phyloP scores from a whole-genome alignment of 2,113 vertebrate species.

The Ranitomeya imitator region DNA sequence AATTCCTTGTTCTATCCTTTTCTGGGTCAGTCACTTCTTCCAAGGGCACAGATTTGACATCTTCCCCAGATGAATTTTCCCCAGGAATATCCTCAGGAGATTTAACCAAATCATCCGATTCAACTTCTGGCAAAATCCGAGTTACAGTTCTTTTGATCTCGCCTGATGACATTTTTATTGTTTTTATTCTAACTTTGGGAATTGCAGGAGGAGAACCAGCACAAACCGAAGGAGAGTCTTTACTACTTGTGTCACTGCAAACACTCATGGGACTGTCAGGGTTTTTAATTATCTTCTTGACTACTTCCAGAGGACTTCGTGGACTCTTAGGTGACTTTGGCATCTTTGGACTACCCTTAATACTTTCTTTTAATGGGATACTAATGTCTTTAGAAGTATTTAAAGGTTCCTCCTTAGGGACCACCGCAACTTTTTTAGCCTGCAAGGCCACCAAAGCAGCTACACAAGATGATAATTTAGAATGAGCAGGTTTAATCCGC shows the following conservation, averaged over 20 bases:
- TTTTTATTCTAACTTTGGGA: slow-evolving; percentile 95
- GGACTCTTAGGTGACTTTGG: slow-evolving; percentile 91
- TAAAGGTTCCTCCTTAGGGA: slow-evolving; percentile 73
- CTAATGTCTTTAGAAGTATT: slow-evolving; percentile 72
- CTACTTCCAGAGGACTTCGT: slow-evolving; percentile 85
- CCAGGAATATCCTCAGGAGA: slow-evolving; percentile 80
- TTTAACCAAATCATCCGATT: slow-evolving; percentile 83
- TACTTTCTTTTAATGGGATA: slow-evolving; percentile 72
- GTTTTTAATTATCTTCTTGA: slow-evolving; percentile 81
- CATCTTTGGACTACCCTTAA: slow-evolving; percentile 83
- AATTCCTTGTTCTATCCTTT: slow-evolving; percentile 58
- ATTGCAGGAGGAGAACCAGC: slow-evolving; percentile 88
- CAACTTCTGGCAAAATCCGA: slow-evolving; percentile 85
- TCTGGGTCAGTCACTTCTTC: slow-evolving; percentile 67
- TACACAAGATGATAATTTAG: slow-evolving; percentile 90
- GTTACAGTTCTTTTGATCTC: slow-evolving; percentile 94
- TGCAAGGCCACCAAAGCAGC: slow-evolving; percentile 89
- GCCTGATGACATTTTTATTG: slow-evolving; percentile 93
- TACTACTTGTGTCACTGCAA: slow-evolving; percentile 90
- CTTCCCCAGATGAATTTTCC: slow-evolving; percentile 75
- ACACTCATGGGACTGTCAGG: slow-evolving; percentile 90
- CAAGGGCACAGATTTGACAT: slow-evolving; percentile 68
- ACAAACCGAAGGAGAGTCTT: slow-evolving; percentile 84
- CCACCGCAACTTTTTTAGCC: slow-evolving; percentile 79
- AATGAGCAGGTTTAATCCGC: slow-evolving; percentile 80